Conservation (phyloP, 23 tunicate genomes). For the Halocynthia aurantium region DNA sequence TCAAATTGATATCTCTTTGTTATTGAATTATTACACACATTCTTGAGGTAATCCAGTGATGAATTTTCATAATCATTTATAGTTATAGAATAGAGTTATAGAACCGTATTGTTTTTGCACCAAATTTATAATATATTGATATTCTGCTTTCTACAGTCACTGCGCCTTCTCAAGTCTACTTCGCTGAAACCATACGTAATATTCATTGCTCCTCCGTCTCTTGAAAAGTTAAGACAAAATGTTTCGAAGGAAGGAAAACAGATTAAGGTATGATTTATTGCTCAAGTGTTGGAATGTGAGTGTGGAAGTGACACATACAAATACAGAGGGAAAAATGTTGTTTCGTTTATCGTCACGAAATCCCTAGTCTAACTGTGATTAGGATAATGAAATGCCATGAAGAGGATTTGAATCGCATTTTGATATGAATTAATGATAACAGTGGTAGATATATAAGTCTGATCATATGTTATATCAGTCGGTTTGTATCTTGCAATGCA, state of each 20-base stretch:
- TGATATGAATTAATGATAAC: too few species aligned
- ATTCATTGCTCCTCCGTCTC: conserved; percentile 88
- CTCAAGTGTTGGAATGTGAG: background rate
- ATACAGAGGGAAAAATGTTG: too few species aligned
- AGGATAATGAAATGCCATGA: too few species aligned
- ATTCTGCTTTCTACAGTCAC: conserved; percentile 42
- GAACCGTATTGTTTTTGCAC: too few species aligned
- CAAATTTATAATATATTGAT: background rate
- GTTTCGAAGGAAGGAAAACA: conserved; percentile 85
- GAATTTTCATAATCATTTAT: too few species aligned
- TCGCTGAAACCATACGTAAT: conserved; percentile 87
- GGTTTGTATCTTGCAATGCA: background rate
- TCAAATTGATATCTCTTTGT: too few species aligned
- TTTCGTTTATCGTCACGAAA: too few species aligned
- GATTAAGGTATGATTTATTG: conserved; percentile 30
- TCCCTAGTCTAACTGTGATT: too few species aligned
- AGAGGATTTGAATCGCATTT: too few species aligned
- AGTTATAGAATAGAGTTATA: too few species aligned
- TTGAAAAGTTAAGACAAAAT: conserved; percentile 68
- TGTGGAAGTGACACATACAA: background rate
- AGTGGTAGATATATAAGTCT: background rate
- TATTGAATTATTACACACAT: background rate
- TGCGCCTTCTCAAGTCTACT: conserved; percentile 36
- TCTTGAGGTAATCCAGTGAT: background rate
- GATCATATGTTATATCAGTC: background rate